Evolutionary conservation across 1,140 invertebrate genomes (phyloP), one percentile per base, ranked within the genome.

Genomic region (Heterodera carotae): DNA sequence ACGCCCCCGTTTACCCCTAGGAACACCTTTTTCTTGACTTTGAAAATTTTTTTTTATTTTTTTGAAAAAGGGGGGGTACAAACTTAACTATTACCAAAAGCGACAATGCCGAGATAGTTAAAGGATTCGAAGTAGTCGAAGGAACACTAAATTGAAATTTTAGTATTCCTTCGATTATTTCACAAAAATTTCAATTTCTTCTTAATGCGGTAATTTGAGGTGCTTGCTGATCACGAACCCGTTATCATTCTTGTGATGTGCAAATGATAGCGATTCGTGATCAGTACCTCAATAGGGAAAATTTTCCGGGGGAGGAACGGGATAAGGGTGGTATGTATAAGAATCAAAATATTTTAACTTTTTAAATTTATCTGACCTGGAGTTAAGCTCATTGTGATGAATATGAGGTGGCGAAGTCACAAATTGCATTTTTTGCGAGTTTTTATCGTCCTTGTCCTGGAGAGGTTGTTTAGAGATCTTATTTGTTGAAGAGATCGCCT

Each of bases 71-170:
- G n/a, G n/a, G n/a, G n/a, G n/a, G n/a, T n/a, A n/a, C n/a, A n/a
- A n/a, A n/a, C n/a, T n/a, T n/a, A n/a, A n/a, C n/a, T n/a, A n/a
- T n/a, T n/a, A n/a, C n/a, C n/a, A n/a, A n/a, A n/a, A n/a, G n/a
- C n/a, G n/a, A n/a, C n/a, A n/a, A n/a, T n/a, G n/a, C n/a, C 22
- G 60, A 31, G 18, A 31, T 7, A 8, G 60, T 22, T 18, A 62
- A 62, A 6, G 60, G 29, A n/a, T 27, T 62, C 18, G 60, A 18
- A n/a, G 60, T 8, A 7, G 60, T 62, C 6, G 60, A 1, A 10
- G 60, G 60, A n/a, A 62, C n/a, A 31, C 60, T 62, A 62, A 62
- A 62, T 62, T 62, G 60, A 18, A n/a, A 62, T n/a, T 62, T 7
- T 62, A 62, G 60, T 62, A 10, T 22, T 18, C 29, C n/a, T n/a